Conservation (phyloP, 2,888 invertebrate genomes). For the Microctonus brassicae region DNA sequence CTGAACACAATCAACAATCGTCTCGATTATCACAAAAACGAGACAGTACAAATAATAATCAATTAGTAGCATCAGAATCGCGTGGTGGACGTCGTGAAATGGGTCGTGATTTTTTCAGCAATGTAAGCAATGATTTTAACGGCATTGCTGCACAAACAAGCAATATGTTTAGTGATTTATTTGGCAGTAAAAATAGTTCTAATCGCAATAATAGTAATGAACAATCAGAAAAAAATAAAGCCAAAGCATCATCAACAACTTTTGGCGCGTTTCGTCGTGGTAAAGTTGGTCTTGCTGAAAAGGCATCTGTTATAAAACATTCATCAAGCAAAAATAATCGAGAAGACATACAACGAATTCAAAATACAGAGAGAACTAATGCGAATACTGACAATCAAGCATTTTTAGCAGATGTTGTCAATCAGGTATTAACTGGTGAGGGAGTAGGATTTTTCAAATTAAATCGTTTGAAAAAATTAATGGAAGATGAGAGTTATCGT, state of each 20-base stretch:
- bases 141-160: conserved; percentile 93
- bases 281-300: conserved; percentile 86
- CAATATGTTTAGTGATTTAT: conserved; percentile 94
- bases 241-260: conserved; percentile 67
- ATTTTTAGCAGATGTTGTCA: conserved; percentile 91
- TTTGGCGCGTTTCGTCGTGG: conserved; percentile 85
- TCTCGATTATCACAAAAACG: conserved; percentile 66
- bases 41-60: conserved; percentile 63
- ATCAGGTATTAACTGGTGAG: conserved; percentile 89
- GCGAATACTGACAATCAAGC: conserved; percentile 92
- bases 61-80: conserved; percentile 75
- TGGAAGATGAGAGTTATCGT: conserved; percentile 99
- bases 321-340: conserved; percentile 77
- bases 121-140: conserved; percentile 92
- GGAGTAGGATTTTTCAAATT: conserved; percentile 97
- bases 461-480: conserved; percentile 91
- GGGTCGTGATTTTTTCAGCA: conserved; percentile 87
- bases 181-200: conserved; percentile 75
- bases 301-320: conserved; percentile 90
- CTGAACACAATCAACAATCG: conserved; percentile 58
- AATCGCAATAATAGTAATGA: conserved; percentile 64
- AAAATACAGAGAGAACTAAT: conserved; percentile 79
- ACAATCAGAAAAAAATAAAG: conserved; percentile 71
- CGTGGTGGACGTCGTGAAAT: conserved; percentile 71
- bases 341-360: conserved; percentile 78